These are phyloP conservation scores for Chaetodon trifasciatus DNA, from an alignment of 2,797 vertebrate genomes.

Conservation along the genomic window DNA sequence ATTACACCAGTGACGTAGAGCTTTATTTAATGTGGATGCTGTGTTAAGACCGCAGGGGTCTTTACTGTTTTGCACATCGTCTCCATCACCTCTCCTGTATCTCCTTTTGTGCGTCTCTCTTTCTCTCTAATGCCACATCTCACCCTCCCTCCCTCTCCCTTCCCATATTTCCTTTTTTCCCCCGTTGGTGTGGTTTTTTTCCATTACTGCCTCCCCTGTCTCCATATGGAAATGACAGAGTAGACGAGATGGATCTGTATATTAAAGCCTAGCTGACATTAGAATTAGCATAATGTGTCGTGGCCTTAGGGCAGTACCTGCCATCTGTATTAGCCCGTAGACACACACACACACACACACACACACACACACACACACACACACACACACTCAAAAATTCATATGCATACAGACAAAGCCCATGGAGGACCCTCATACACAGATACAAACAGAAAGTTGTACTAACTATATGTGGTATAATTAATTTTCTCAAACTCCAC, in stretches of 20 bases:
- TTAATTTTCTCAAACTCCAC: constrained; percentile 18
- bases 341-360: constrained; percentile 90
- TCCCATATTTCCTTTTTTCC: constrained; percentile 56
- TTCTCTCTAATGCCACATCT: constrained; percentile 59
- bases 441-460: constrained; percentile 24
- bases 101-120: constrained; percentile 59
- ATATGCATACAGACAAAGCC: constrained; percentile 56
- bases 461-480: constrained; percentile 14
- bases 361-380: constrained; percentile 92
- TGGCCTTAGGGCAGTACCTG: constrained; percentile 97
- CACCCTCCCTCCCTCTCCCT: constrained; percentile 26
- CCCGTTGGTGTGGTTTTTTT: constrained; percentile 54
- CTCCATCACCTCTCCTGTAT: constrained; percentile 62
- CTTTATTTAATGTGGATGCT: constrained; percentile 70
- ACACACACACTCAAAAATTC: constrained; percentile 82
- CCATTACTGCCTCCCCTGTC: constrained; percentile 85
- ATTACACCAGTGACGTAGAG: constrained; percentile 66
- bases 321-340: constrained; percentile 97
- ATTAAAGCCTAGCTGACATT: constrained; percentile 99
- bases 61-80: constrained; percentile 66
- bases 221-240: constrained; percentile 95
- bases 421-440: neutral
- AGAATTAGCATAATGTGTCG: constrained; percentile 99
- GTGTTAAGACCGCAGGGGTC: constrained; percentile 53
- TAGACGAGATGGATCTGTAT: constrained; percentile 99